Base-by-base conservation (phyloP, 2,888 invertebrate genomes). In the Cataglyphis altisquamis region DNA sequence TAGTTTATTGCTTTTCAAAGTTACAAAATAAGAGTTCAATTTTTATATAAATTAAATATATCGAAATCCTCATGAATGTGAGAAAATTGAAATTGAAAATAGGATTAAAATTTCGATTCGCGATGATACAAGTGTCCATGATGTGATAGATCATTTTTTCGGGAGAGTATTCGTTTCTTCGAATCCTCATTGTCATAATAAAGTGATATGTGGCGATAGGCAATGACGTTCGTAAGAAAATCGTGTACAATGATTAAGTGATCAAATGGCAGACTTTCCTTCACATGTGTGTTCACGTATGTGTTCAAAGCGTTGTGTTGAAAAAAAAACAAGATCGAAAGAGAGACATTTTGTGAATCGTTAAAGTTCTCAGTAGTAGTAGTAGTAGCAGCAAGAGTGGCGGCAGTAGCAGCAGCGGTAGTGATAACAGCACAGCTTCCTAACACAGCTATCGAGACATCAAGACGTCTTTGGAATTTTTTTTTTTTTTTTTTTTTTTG, bases 341-440 rank as follows among this genome's bases (percentile, higher is more conserved):
- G 85, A 89, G 86, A 89, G 85, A 85, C 84, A 81, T 78, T 81
- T 72, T 82, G 67, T 74, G 75, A 73, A 39, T 75, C 83, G 70
- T 78, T 63, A 82, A 86, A 77, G 75, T 87, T 89, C 73, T 64
- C 55, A 41, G 75, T 83, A 85, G 77, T 86, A 41, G 73, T 83
- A 85, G 77, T 86, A 66, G 39, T 57, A 89, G 80, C 86, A 83
- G 72, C 83, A 78, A 66, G 55, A 70, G 84, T 77, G 85, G 86
- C 85, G 87, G 88, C 88, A 85, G 89, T 87, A 91, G 85, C 87
- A 89, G 87, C 91, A 88, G 90, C 88, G 86, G 88, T 89, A 88
- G 91, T 89, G 87, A 86, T 85, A 86, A 83, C 89, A 90, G 90
- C 86, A 88, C 89, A 90, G 85, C 88, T 91, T 89, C 90, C 91